Evolutionary conservation across 37 sponge, comb jelly and placozoan species (phyloP).

Genomic region (Bolinopsis microptera): DNA sequence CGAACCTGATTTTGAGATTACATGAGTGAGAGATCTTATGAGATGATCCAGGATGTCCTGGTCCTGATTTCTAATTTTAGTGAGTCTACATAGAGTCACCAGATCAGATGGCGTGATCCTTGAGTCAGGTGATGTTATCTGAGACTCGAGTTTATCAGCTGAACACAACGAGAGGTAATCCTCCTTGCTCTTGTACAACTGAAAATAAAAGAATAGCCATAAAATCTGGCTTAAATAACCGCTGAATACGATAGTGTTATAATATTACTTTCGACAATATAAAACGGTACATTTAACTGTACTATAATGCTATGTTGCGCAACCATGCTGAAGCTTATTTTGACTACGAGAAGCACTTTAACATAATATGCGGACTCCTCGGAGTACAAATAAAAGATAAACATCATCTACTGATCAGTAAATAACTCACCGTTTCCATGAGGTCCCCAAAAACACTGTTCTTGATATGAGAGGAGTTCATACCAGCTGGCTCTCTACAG

Average conservation of each 20-base stretch:
- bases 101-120: not conserved
- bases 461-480: not conserved
- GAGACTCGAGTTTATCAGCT: not conserved
- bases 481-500: not conserved
- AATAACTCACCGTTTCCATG: not conserved
- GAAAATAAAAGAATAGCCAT: not conserved
- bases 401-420: too few species aligned
- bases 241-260: too few species aligned
- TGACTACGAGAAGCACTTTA: too few species aligned
- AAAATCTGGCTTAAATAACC: too few species aligned
- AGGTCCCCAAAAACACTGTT: not conserved
- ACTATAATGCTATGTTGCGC: too few species aligned
- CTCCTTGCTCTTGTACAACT: slow-evolving; percentile 8
- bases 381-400: too few species aligned
- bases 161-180: not conserved
- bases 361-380: too few species aligned
- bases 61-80: not conserved
- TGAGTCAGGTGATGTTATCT: not conserved
- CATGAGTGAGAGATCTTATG: not conserved
- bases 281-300: too few species aligned
- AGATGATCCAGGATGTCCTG: not conserved
- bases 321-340: too few species aligned
- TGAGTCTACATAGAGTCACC: not conserved
- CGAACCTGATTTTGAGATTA: not conserved
- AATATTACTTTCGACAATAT: too few species aligned